Percentiles rank a stretch among this genome's conserved stretches.
These are phyloP conservation scores for Mungos mungo DNA, from an alignment of 2,113 vertebrate genomes.

Conservation along the genomic window DNA sequence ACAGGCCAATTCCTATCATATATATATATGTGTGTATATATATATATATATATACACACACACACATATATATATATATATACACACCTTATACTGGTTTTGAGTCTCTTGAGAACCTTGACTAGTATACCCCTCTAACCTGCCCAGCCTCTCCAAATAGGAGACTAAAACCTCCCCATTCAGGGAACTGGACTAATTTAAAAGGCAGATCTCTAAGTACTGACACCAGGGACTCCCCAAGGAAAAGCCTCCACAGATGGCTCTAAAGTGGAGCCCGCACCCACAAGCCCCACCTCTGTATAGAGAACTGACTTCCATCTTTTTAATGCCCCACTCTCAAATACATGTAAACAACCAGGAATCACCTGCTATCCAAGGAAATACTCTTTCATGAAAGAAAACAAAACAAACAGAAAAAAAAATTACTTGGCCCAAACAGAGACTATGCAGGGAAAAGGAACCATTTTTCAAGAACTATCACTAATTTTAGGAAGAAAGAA, in stretches of 20 bases:
- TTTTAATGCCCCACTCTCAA: slow-evolving; percentile 1
- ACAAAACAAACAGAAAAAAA: not conserved
- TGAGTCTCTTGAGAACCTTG: not conserved
- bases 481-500: not conserved
- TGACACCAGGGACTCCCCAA: not conserved
- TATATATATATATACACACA: not conserved
- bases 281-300: not conserved
- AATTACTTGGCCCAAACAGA: not conserved
- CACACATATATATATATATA: too few species aligned
- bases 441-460: not conserved
- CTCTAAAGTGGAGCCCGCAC: not conserved
- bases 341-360: not conserved
- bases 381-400: not conserved
- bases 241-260: not conserved
- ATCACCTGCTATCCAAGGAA: not conserved
- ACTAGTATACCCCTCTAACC: not conserved
- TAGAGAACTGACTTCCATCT: not conserved
- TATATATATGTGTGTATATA: too few species aligned
- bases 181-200: not conserved
- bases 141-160: not conserved
- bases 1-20: not conserved
- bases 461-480: not conserved
- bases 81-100: not conserved
- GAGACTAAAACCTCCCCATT: not conserved
- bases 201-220: not conserved